These are phyloP conservation scores for Hirudo medicinalis DNA, from an alignment of 1,140 invertebrate species.

Conservation along the genomic window DNA sequence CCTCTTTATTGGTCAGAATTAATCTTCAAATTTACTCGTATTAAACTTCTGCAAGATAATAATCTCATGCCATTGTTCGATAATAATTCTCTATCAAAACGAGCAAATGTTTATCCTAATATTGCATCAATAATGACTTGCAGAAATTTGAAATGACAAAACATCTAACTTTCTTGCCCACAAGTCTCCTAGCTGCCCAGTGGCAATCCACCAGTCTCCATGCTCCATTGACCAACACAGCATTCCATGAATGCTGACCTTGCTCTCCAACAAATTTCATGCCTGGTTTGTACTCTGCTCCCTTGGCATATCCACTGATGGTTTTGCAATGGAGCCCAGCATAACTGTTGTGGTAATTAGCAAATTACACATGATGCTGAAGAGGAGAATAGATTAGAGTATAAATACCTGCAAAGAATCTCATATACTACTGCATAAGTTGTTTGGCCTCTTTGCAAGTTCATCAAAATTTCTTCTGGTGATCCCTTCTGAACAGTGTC, in stretches of 20 bases:
- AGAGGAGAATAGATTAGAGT: background rate
- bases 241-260: conserved; percentile 41
- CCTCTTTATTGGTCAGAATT: too few species aligned
- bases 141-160: background rate
- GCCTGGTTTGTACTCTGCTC: conserved; percentile 40
- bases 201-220: conserved; percentile 41
- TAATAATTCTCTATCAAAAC: too few species aligned
- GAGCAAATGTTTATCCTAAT: too few species aligned
- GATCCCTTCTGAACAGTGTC: conserved; percentile 34
- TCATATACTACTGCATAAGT: conserved; percentile 43
- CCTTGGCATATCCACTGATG: conserved; percentile 41
- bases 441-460: conserved; percentile 38
- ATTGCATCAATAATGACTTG: too few species aligned
- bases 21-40: too few species aligned
- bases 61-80: too few species aligned
- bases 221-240: conserved; percentile 39
- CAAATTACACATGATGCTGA: background rate
- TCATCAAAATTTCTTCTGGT: conserved; percentile 40
- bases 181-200: conserved; percentile 40
- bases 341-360: conserved; percentile 31
- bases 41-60: too few species aligned
- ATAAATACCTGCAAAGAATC: conserved; percentile 39
- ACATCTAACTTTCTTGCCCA: conserved; percentile 34
- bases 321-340: conserved; percentile 40
- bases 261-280: conserved; percentile 37